Conservation (phyloP, 64 coral and sea anemone species). For the Pachyseris speciosa region DNA sequence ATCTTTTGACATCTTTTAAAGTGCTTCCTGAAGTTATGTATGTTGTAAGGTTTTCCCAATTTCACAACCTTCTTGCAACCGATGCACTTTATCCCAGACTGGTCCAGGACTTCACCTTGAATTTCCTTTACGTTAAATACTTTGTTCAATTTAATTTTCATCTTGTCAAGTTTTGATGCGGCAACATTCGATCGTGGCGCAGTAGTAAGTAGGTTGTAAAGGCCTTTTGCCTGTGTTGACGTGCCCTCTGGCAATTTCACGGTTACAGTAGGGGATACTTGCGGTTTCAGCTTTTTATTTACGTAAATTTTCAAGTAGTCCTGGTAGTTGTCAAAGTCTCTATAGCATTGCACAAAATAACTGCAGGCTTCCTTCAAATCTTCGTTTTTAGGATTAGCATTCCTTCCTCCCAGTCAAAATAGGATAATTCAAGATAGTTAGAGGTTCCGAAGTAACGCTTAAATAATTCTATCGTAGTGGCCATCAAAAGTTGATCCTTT, state of each 20-base stretch:
- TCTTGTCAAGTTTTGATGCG: slow-evolving; percentile 26
- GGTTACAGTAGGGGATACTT: neutral
- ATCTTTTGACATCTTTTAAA: slow-evolving; percentile 43
- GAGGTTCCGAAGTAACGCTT: slow-evolving; percentile 27
- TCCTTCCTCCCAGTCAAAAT: slow-evolving; percentile 58
- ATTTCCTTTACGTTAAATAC: slow-evolving; percentile 43
- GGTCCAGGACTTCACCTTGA: slow-evolving; percentile 47
- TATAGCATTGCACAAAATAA: slow-evolving; percentile 50
- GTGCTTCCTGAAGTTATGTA: slow-evolving; percentile 65
- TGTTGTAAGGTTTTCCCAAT: slow-evolving; percentile 68
- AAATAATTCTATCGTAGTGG: slow-evolving; percentile 45
- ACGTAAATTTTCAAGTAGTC: slow-evolving; percentile 51
- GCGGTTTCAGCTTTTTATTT: slow-evolving; percentile 23
- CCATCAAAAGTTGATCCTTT: neutral
- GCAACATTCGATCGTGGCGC: neutral
- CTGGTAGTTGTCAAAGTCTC: slow-evolving; percentile 56
- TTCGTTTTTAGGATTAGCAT: slow-evolving; percentile 53
- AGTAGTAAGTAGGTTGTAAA: slow-evolving; percentile 3
- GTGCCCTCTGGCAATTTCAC: neutral
- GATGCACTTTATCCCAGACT: slow-evolving; percentile 44
- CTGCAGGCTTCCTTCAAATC: slow-evolving; percentile 59
- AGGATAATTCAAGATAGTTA: slow-evolving; percentile 47
- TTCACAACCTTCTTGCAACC: slow-evolving; percentile 42
- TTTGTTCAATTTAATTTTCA: slow-evolving; percentile 36
- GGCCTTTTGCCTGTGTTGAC: neutral